Conservation (phyloP, 92 coral and sea anemone genomes). For the Scolanthus callimorphus region DNA sequence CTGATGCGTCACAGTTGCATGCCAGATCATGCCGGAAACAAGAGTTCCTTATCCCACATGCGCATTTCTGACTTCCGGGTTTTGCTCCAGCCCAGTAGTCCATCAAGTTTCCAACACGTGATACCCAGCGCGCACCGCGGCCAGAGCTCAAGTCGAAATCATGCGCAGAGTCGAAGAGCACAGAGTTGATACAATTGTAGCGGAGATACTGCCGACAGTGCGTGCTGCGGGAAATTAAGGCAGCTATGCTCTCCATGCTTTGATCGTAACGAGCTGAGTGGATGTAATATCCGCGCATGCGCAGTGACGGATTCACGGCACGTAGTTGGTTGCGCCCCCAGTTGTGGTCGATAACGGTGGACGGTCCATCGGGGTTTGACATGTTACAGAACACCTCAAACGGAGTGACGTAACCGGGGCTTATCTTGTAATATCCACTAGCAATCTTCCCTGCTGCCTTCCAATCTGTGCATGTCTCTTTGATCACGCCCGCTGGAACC, state of each 20-base stretch:
- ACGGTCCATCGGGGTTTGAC: slow-evolving; percentile 55
- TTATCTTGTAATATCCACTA: slow-evolving; percentile 55
- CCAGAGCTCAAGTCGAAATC: slow-evolving; percentile 48
- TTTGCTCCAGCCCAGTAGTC: slow-evolving; percentile 88
- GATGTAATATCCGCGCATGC: slow-evolving; percentile 34
- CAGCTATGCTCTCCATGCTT: slow-evolving; percentile 35
- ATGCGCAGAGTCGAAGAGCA: slow-evolving; percentile 66
- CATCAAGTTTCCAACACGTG: slow-evolving; percentile 63
- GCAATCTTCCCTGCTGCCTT: slow-evolving; percentile 42
- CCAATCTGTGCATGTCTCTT: slow-evolving; percentile 81
- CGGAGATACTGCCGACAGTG: slow-evolving; percentile 66
- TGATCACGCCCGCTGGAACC: slow-evolving; percentile 46
- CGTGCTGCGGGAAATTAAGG: slow-evolving; percentile 57
- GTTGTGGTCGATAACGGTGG: slow-evolving; percentile 63
- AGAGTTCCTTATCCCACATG: slow-evolving; percentile 65
- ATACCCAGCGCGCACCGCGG: slow-evolving; percentile 89
- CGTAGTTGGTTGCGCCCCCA: slow-evolving; percentile 24
- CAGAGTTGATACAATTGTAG: slow-evolving; percentile 68
- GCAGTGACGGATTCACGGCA: slow-evolving; percentile 27
- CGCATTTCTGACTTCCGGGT: slow-evolving; percentile 75
- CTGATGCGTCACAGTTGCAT: slow-evolving; percentile 71
- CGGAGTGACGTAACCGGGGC: slow-evolving; percentile 56
- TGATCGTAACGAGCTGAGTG: slow-evolving; percentile 45
- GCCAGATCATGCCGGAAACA: slow-evolving; percentile 50
- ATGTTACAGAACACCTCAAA: slow-evolving; percentile 73